Conservation (phyloP, 1,140 invertebrate genomes). For the Drosophila bipectinata region DNA sequence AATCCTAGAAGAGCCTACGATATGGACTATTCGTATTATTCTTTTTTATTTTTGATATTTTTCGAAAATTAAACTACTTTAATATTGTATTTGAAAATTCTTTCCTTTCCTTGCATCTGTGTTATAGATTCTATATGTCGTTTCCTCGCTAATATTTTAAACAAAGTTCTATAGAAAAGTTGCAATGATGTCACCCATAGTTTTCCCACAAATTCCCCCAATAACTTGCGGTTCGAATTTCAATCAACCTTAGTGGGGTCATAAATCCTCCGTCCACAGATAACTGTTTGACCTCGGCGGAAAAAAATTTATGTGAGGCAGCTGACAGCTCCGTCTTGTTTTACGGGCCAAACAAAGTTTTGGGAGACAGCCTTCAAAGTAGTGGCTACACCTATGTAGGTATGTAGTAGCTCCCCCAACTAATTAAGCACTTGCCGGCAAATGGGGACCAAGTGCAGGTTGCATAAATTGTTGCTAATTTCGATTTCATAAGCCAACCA, state of each 20-base stretch:
- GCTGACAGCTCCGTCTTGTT: conserved; percentile 12
- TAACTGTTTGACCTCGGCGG: conserved; percentile 26
- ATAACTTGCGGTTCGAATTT: conserved; percentile 11
- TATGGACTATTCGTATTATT: too few relatives aligned
- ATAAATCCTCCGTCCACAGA: conserved; percentile 27
- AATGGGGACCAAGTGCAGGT: conserved; percentile 24
- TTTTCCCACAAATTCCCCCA: conserved; percentile 25
- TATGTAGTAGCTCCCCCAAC: conserved; percentile 5
- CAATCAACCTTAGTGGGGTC: conserved; percentile 34
- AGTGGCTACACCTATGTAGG: neutral
- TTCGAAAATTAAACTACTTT: too few relatives aligned
- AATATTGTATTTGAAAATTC: too few relatives aligned
- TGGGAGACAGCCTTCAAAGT: conserved; percentile 3
- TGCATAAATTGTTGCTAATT: conserved; percentile 36
- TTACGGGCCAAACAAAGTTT: conserved; percentile 10
- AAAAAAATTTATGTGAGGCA: conserved; percentile 40
- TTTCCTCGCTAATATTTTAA: neutral
- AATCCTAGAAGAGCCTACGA: too few relatives aligned
- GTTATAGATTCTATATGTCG: too few relatives aligned
- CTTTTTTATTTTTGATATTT: too few relatives aligned
- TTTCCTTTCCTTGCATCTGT: too few relatives aligned
- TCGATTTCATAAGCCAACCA: conserved; percentile 16
- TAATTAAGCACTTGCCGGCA: conserved; percentile 25
- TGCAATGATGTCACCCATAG: conserved; percentile 34
- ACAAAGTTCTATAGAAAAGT: neutral